These are phyloP conservation scores for Brachymystax lenok DNA, from an alignment of 2,797 vertebrate species.

Conservation along the genomic window DNA sequence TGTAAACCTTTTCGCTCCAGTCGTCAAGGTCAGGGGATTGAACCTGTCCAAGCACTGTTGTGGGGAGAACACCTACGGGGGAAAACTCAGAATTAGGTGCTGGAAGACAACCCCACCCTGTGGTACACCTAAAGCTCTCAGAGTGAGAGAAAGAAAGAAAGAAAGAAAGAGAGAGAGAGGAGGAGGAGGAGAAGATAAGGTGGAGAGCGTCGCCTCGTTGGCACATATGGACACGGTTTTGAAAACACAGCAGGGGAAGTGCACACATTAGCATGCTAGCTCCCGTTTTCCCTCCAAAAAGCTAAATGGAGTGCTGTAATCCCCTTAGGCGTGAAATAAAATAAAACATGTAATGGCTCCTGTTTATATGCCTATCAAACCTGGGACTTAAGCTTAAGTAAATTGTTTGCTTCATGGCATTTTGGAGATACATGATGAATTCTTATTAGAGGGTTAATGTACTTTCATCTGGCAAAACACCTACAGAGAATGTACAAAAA, in stretches of 20 bases:
- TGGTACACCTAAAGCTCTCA: conserved; percentile 35
- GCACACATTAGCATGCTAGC: conserved; percentile 48
- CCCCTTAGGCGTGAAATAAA: conserved; percentile 73
- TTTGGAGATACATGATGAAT: conserved; percentile 59
- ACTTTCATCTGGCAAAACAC: conserved; percentile 60
- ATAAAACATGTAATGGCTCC: conserved; percentile 52
- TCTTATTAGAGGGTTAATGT: conserved; percentile 69
- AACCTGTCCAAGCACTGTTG: conserved; percentile 79
- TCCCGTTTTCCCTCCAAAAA: conserved; percentile 49
- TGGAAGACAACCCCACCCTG: conserved; percentile 18
- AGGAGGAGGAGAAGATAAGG: conserved; percentile 48
- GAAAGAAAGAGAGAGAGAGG: conserved; percentile 15
- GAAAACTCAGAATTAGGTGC: conserved; percentile 41
- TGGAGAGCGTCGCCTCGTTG: conserved; percentile 43
- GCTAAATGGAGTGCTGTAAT: conserved; percentile 66
- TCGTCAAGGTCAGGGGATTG: conserved; percentile 87
- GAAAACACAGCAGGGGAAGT: conserved; percentile 53
- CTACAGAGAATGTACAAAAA: conserved; percentile 62
- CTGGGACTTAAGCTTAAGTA: conserved; percentile 59
- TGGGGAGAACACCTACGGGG: conserved; percentile 79
- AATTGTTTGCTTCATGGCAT: conserved; percentile 70
- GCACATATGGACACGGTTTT: conserved; percentile 57
- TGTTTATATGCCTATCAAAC: conserved; percentile 69
- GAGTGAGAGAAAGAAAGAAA: conserved; percentile 29
- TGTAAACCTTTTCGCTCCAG: conserved; percentile 87